Base-by-base conservation (phyloP, 2,888 invertebrate species). In the Folsomia manolachei region DNA sequence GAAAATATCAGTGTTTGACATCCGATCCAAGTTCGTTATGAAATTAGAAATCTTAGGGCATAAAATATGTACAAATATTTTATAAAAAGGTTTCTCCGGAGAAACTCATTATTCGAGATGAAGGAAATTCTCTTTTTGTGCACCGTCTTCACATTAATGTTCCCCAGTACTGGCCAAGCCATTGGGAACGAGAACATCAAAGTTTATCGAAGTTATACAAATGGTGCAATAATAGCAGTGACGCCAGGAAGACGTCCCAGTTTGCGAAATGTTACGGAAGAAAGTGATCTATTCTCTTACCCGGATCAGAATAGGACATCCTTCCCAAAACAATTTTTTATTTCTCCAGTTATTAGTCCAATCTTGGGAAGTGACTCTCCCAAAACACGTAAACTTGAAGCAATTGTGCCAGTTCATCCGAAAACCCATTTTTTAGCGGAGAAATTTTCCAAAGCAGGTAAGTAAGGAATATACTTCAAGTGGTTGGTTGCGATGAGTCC, bases 401-500 rank as follows among this genome's bases (percentile, higher is more conserved):
- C 74, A 2, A 71, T 74, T 67, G 71, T 76, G 18, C 76, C 73
- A 39, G 69, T 76, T 25, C 66, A 74, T 56, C 69, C 72, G 4
- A 75, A 75, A 68, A 75, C 74, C 53, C 75, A 75, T 66, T 71
- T 63, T 63, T 70, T 77, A 56, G 72, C 76, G 1, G 71, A 71
- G 56, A 71, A 74, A 67, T 56, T 79, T 53, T 73, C 78, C 4
- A 67, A 73, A 66, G 71, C 77, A 67, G 27, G 79, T 78, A 71
- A 77, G 79, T 65, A 26, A 24, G 25, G 2, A 19, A 23, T 62
- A n/a, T n/a, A n/a, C n/a, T n/a, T n/a, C n/a, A n/a, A n/a, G n/a
- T n/a, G n/a, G n/a, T n/a, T n/a, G n/a, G n/a, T n/a, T n/a, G n/a
- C n/a, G n/a, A n/a, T n/a, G n/a, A n/a, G n/a, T n/a, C n/a, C n/a